Evolutionary conservation across 1,140 invertebrate genomes (phyloP).

Genomic region (Maconellicoccus hirsutus): DNA sequence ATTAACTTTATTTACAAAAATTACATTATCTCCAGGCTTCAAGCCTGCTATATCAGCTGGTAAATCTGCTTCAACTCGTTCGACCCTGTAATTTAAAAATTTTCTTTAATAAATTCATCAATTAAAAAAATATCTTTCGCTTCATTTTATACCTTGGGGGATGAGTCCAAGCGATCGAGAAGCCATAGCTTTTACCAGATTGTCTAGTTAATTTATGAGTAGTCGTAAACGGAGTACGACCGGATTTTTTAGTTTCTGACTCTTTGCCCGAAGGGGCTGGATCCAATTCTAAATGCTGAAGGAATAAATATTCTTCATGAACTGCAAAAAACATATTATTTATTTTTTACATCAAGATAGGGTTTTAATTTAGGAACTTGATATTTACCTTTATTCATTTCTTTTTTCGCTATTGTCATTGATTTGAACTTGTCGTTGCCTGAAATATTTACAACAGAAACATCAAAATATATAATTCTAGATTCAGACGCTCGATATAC

Average conservation of each 20-base stretch:
- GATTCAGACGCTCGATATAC: no score
- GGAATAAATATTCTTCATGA: slow-evolving; percentile 45
- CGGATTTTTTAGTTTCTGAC: slow-evolving; percentile 39
- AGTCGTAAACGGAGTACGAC: slow-evolving; percentile 70
- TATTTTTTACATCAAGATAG: not conserved
- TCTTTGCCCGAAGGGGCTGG: slow-evolving; percentile 38
- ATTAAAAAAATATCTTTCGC: slow-evolving; percentile 13
- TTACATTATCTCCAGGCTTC: slow-evolving; percentile 69
- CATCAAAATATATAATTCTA: not conserved
- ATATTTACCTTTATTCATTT: slow-evolving; percentile 23
- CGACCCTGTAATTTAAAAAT: slow-evolving; percentile 44
- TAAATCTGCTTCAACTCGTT: slow-evolving; percentile 68
- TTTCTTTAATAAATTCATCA: slow-evolving; percentile 12
- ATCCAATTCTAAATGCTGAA: slow-evolving; percentile 66
- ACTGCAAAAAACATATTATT: slow-evolving; percentile 29
- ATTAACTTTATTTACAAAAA: slow-evolving; percentile 73
- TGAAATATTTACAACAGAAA: slow-evolving; percentile 19
- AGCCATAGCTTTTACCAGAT: slow-evolving; percentile 56
- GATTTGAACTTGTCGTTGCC: slow-evolving; percentile 22
- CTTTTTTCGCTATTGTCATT: slow-evolving; percentile 17
- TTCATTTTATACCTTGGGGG: slow-evolving; percentile 47
- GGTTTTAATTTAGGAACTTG: not conserved
- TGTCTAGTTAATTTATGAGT: slow-evolving; percentile 50
- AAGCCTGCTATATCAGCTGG: slow-evolving; percentile 68
- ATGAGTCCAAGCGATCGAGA: slow-evolving; percentile 83